phyloP scores from a whole-genome alignment of 2,797 vertebrate species.

The Phrynocephalus forsythii region DNA sequence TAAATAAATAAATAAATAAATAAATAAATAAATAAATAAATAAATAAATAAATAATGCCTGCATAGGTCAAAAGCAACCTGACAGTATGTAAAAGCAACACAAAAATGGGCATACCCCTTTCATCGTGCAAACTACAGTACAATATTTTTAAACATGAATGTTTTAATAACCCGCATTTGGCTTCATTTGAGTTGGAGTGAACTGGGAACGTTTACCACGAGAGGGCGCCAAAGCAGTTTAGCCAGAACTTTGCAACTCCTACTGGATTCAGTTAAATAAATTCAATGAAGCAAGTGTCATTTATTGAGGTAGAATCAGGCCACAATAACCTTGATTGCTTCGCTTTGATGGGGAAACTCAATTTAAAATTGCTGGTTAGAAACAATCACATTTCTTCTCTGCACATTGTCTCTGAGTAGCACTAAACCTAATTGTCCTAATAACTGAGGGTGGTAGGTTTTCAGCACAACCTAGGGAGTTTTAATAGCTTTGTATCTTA shows the following conservation, averaged over 20 bases:
- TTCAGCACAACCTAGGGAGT: slow-evolving; percentile 24
- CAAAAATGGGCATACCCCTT: neutral
- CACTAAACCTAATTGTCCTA: neutral
- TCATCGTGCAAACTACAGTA: neutral
- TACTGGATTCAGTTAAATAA: slow-evolving; percentile 19
- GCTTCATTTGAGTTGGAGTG: slow-evolving; percentile 4
- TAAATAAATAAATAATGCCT: too few relatives aligned
- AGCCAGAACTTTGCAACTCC: slow-evolving; percentile 26
- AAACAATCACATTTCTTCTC: slow-evolving; percentile 15
- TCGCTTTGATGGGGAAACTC: slow-evolving; percentile 10
- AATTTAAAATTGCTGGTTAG: neutral
- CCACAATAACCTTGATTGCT: slow-evolving; percentile 19
- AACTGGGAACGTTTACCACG: slow-evolving; percentile 37
- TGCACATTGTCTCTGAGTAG: slow-evolving; percentile 11
- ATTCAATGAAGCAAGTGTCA: slow-evolving; percentile 26
- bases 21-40: too few relatives aligned
- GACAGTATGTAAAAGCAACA: too few relatives aligned
- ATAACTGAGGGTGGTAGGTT: neutral
- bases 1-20: too few relatives aligned
- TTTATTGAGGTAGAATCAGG: slow-evolving; percentile 22
- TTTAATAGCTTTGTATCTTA: neutral
- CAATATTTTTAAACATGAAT: slow-evolving; percentile 23
- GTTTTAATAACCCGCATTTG: neutral
- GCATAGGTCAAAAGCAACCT: too few relatives aligned
- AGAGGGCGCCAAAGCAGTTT: slow-evolving; percentile 59